Conservation (phyloP, 1,140 invertebrate genomes). For the Cydia pomonella region DNA sequence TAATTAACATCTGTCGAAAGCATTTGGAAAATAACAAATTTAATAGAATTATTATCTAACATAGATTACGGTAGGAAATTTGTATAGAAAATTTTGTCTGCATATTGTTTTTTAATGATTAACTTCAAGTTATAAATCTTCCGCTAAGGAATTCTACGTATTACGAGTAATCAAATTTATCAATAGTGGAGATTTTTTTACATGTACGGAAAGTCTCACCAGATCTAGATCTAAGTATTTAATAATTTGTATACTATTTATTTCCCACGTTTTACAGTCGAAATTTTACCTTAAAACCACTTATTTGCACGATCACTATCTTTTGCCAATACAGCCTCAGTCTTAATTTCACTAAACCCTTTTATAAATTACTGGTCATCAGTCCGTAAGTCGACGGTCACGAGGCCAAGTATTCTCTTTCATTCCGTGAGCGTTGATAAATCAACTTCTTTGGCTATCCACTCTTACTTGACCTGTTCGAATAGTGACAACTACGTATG, state of each 20-base stretch:
- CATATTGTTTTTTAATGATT: not conserved
- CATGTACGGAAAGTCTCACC: too few species aligned
- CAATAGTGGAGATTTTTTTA: not conserved
- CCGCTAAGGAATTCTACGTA: not conserved
- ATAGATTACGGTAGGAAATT: constrained; percentile 1
- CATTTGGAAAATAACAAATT: not conserved
- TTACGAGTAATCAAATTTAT: not conserved
- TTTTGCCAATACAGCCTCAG: not conserved
- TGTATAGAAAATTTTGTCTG: not conserved
- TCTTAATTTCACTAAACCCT: not conserved
- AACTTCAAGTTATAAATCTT: not conserved
- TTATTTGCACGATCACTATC: not conserved
- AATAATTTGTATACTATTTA: too few species aligned
- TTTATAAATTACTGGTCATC: constrained; percentile 3
- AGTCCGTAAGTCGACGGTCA: constrained; percentile 7
- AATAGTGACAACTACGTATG: not conserved
- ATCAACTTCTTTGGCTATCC: not conserved
- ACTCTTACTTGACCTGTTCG: not conserved
- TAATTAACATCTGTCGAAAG: too few species aligned
- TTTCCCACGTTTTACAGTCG: not conserved
- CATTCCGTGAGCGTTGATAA: not conserved
- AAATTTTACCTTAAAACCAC: not conserved
- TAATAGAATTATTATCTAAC: not conserved
- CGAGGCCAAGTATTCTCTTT: not conserved
- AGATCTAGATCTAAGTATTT: too few species aligned